A percentile compares a stretch with the other conserved stretches of the same genome.
These are phyloP conservation scores for Heliothis virescens DNA, from an alignment of 1,140 invertebrate genomes.

Conservation along the genomic window DNA sequence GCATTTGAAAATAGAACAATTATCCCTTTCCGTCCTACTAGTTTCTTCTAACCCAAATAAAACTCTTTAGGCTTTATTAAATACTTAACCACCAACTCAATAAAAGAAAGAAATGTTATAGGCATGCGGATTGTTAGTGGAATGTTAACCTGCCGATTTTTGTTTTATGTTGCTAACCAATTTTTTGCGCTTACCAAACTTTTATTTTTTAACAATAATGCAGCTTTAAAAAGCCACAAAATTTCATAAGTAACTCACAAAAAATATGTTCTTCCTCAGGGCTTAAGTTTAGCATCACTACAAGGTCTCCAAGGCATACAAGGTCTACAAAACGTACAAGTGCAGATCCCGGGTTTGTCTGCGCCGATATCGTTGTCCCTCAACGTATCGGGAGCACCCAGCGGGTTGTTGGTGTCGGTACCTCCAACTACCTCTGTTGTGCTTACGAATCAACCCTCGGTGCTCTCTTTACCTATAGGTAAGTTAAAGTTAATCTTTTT, in stretches of 20 bases:
- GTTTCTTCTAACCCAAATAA: too few relatives aligned
- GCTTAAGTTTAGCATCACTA: conserved; percentile 92
- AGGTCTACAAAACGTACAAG: conserved; percentile 92
- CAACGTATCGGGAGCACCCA: conserved; percentile 87
- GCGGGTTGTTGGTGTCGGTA: conserved; percentile 83
- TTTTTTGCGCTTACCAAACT: too few relatives aligned
- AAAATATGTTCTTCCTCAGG: conserved; percentile 88
- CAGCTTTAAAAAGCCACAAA: too few relatives aligned
- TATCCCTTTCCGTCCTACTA: not conserved
- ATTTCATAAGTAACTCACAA: not conserved
- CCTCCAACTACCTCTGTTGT: conserved; percentile 87
- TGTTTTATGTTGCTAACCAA: too few relatives aligned
- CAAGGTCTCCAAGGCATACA: conserved; percentile 90
- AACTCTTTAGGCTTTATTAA: too few relatives aligned
- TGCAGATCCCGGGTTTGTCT: conserved; percentile 92
- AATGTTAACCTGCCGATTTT: too few relatives aligned
- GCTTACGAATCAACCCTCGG: conserved; percentile 85
- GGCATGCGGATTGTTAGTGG: too few relatives aligned
- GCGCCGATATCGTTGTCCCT: conserved; percentile 93
- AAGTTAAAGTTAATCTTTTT: conserved; percentile 71
- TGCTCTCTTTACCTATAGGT: conserved; percentile 88
- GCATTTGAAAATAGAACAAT: not conserved
- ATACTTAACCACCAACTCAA: too few relatives aligned
- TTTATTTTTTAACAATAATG: too few relatives aligned
- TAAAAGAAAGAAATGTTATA: too few relatives aligned